A percentile compares a stretch with the other conserved stretches of the same genome.
These are phyloP conservation scores for Notodonta ziczac DNA, from an alignment of 2,888 invertebrate species.

Conservation along the genomic window DNA sequence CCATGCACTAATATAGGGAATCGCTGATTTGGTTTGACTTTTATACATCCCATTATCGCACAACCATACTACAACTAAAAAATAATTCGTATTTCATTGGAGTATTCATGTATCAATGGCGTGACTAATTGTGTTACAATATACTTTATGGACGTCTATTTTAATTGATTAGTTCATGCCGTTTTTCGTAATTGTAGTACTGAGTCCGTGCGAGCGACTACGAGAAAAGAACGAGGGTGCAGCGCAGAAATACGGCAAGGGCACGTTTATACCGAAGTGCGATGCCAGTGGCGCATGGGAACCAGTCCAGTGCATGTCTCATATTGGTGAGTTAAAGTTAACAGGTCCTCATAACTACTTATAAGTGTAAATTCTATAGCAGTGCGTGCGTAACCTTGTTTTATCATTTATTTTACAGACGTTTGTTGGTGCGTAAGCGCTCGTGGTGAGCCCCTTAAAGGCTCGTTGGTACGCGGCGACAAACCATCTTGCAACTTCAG, in stretches of 20 bases:
- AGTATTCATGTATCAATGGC: no score
- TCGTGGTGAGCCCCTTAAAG: conserved; percentile 92
- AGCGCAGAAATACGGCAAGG: conserved; percentile 88
- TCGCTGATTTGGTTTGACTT: no score
- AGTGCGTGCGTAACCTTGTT: not conserved
- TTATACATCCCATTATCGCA: no score
- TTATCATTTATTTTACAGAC: conserved; percentile 71
- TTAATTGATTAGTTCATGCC: not conserved
- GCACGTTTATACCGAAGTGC: conserved; percentile 91
- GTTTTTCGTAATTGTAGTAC: conserved; percentile 66
- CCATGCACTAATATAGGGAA: not conserved
- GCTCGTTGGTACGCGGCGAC: conserved; percentile 90
- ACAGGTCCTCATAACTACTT: no score
- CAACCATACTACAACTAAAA: no score
- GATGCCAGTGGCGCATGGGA: conserved; percentile 92
- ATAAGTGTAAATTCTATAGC: no score
- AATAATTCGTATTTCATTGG: no score
- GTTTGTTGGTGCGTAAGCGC: conserved; percentile 95
- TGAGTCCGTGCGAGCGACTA: conserved; percentile 92
- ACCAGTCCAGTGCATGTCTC: conserved; percentile 90
- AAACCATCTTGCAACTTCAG: conserved; percentile 92
- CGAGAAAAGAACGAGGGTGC: conserved; percentile 91
- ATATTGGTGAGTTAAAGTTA: conserved; percentile 65
- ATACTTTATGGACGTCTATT: not conserved
- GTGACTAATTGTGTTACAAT: no score